Evolutionary conservation across 2,113 vertebrate species (phyloP), one percentile per base, ranked within the genome.

Genomic region (Ranitomeya imitator): DNA sequence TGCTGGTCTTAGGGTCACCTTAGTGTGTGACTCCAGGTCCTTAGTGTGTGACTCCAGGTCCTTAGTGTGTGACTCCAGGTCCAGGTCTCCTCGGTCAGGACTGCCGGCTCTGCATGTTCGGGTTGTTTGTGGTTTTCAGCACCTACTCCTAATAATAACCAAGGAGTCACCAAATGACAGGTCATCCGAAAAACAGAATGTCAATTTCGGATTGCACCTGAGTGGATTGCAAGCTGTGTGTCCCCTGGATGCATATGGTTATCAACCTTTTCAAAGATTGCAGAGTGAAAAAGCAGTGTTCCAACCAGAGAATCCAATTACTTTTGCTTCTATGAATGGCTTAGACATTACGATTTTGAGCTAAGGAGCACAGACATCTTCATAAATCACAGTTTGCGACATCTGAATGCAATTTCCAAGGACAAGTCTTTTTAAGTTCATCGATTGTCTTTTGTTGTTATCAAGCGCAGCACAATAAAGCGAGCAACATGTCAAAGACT

Each of bases 331-430:
- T 23, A 21, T 65, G 59, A 67, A 83, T 69, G 9, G 14, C 31
- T 23, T 83, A 15, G 81, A 83, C 19, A 23, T 63, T 83, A 83
- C 37, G 69, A 63, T 81, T 59, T 69, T 83, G 61, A 14, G 16
- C 19, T 69, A 69, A 51, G 37, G n/a, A 69, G 51, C 4, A 18
- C 21, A 14, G 51, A 23, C 21, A n/a, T 23, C 61, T 83, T 67
- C 61, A 83, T 83, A 54, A 83, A 83, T 69, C 81, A 83, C 21
- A 83, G 45, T 83, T 83, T 65, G 45, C 12, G 52, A 23, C 80
- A 83, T 52, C 37, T 26, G 45, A 69, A 67, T 83, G 61, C 61
- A 83, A 67, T 83, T 67, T n/a, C 19, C 61, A 69, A 69, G 63
- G 81, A 18, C 45, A 83, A 13, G 19, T 83, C 63, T 63, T 5